Percentiles rank a stretch among this genome's conserved stretches.
phyloP scores from a whole-genome alignment of 2,113 vertebrate genomes.

The Dipodomys spectabilis region DNA sequence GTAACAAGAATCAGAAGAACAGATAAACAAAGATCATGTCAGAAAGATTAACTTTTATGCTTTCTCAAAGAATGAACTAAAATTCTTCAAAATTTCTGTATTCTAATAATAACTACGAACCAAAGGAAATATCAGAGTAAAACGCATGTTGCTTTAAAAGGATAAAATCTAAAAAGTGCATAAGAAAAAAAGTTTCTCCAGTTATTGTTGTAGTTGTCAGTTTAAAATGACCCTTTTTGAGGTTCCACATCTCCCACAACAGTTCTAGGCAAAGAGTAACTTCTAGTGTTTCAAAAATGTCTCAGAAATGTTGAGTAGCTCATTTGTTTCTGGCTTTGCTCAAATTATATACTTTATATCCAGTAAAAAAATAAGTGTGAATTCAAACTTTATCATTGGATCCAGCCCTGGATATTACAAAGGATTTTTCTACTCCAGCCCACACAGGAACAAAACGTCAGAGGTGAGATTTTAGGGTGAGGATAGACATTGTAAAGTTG shows the following conservation, averaged over 20 bases:
- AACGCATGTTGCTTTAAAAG: conserved; percentile 31
- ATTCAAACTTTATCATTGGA: not conserved
- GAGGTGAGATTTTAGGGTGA: not conserved
- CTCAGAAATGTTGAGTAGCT: conserved; percentile 47
- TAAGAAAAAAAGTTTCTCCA: conserved; percentile 25
- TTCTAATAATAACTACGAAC: not conserved
- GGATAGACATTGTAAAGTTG: not conserved
- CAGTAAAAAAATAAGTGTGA: conserved; percentile 45
- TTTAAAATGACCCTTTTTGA: conserved; percentile 28
- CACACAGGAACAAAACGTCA: conserved; percentile 52
- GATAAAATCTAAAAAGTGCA: not conserved
- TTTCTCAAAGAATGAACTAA: conserved; percentile 38
- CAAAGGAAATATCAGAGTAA: conserved; percentile 10
- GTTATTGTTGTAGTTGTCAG: not conserved
- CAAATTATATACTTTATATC: conserved; percentile 44
- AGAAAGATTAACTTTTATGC: conserved; percentile 44
- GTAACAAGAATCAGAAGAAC: conserved; percentile 19
- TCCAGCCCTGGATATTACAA: not conserved
- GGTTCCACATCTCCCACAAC: not conserved
- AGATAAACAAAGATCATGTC: not conserved
- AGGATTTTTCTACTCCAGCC: conserved; percentile 20
- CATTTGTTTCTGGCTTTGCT: conserved; percentile 28
- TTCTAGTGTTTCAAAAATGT: conserved; percentile 33
- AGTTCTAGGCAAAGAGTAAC: conserved; percentile 33
- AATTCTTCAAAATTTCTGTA: not conserved